Evolutionary conservation across 1,140 invertebrate genomes (phyloP), one percentile per base, ranked within the genome.

Genomic region (Nephila pilipes): DNA sequence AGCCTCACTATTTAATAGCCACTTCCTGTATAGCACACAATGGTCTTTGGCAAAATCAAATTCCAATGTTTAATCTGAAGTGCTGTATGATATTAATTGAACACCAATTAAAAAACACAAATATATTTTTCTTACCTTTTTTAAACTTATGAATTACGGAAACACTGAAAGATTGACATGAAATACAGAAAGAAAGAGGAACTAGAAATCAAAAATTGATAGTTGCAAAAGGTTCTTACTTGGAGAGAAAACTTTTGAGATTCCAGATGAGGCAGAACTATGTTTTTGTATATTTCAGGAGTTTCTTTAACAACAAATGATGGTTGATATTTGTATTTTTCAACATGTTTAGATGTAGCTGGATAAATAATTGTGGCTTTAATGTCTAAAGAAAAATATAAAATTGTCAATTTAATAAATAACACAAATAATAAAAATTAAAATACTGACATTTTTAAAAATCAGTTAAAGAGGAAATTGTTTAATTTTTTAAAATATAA

Each of bases 351-450:
- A 25, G 98, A 97, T 32, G 98, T 98, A 0, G 99, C 99, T 20
- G 99, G 99, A 96, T 98, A 97, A 93, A 99, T 98, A 36, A 99
- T 96, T 5, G 97, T 98, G 3, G 97, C 97, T 95, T 98, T 98
- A 0, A 99, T 96, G 94, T 96, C 98, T 98, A 95, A 18, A 95
- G 96, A 94, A 92, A 22, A 25, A 57, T 25, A 91, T 8, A 65
- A 65, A 46, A 57, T 54, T 25, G 63, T 79, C 25, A 79, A 38
- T 29, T 85, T 14, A 65, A 54, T 46, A 87, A 83, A 85, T 38
- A 94, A 55, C 2, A 79, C 6, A 63, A 63, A 20, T 63, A 6
- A 25, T 1, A 63, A n/a, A 5, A 83, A n/a, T n/a, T n/a, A n/a
- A n/a, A 63, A 65, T 18, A 57, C 32, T 57, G 32, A 0, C 57